A percentile compares a stretch with the other conserved stretches of the same genome.
phyloP scores from a whole-genome alignment of 2,888 invertebrate genomes.

The Hydropsyche betteni region DNA sequence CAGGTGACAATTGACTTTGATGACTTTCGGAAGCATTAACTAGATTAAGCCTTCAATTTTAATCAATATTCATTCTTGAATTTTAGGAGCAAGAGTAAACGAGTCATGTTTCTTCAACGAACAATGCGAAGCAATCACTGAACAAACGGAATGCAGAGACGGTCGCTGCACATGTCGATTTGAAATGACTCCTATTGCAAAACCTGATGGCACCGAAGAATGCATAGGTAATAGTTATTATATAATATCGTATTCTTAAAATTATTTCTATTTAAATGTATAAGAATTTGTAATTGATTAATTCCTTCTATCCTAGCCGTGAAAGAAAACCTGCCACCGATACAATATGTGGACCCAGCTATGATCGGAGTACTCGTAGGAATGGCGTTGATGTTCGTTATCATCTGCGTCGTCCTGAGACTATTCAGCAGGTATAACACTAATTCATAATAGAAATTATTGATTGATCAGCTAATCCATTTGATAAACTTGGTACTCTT shows the following conservation, averaged over 20 bases:
- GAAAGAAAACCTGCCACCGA: conserved; percentile 70
- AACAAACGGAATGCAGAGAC: conserved; percentile 82
- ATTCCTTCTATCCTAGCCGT: conserved; percentile 59
- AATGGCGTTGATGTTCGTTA: conserved; percentile 93
- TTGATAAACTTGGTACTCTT: no score
- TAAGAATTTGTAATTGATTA: conserved; percentile 1
- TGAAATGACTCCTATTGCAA: conserved; percentile 77
- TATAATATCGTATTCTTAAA: conserved; percentile 43
- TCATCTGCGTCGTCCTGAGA: conserved; percentile 90
- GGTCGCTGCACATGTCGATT: conserved; percentile 81
- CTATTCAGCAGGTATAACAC: conserved; percentile 86
- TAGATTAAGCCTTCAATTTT: background rate
- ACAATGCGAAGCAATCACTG: conserved; percentile 79
- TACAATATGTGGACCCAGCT: conserved; percentile 82
- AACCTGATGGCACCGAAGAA: conserved; percentile 75
- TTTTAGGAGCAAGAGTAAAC: conserved; percentile 81
- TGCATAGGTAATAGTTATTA: conserved; percentile 84
- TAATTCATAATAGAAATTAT: no score
- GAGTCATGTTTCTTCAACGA: conserved; percentile 85
- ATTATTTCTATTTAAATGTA: background rate
- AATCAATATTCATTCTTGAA: conserved; percentile 50
- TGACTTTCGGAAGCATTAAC: no score
- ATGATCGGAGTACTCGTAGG: conserved; percentile 91
- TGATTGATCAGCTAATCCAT: no score
- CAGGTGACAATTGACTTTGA: no score